Conservation (phyloP, 2,888 invertebrate genomes). For the Mythimna pallens region DNA sequence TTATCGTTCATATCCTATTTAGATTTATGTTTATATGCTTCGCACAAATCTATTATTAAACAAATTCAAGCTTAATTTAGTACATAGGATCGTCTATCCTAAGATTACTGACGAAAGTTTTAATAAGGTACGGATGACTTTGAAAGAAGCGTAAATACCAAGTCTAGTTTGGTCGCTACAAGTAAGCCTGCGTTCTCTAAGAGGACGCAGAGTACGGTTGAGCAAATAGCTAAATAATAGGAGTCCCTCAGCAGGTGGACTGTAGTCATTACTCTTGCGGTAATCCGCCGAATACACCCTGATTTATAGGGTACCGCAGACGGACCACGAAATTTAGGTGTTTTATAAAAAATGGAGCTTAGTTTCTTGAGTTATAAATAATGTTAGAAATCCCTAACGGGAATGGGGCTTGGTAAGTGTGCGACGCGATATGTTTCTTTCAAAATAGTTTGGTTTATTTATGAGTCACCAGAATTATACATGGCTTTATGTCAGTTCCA, state of each 20-base stretch:
- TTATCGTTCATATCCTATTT: slow-evolving; percentile 59
- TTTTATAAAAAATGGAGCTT: slow-evolving; percentile 89
- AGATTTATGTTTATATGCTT: slow-evolving; percentile 57
- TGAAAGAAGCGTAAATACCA: slow-evolving; percentile 14
- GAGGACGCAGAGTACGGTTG: slow-evolving; percentile 74
- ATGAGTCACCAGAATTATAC: slow-evolving; percentile 31
- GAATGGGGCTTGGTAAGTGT: slow-evolving; percentile 72
- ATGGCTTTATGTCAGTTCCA: slow-evolving; percentile 21
- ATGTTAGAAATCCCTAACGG: slow-evolving; percentile 82
- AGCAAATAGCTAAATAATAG: slow-evolving; percentile 87
- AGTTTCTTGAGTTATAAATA: slow-evolving; percentile 87
- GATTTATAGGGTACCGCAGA: slow-evolving; percentile 86
- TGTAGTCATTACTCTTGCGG: slow-evolving; percentile 89
- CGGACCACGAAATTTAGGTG: slow-evolving; percentile 88
- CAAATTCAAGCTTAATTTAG: slow-evolving; percentile 60
- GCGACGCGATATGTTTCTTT: slow-evolving; percentile 59
- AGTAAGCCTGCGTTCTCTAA: slow-evolving; percentile 40
- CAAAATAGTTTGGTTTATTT: slow-evolving; percentile 61
- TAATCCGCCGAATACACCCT: slow-evolving; percentile 89
- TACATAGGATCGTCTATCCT: slow-evolving; percentile 52
- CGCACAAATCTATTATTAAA: slow-evolving; percentile 60
- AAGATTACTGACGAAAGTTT: slow-evolving; percentile 36
- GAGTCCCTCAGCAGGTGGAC: slow-evolving; percentile 89
- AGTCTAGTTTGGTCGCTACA: slow-evolving; percentile 34
- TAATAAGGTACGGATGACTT: slow-evolving; percentile 23